Conservation (phyloP, 2,888 invertebrate genomes). For the Coelinius sp. region DNA sequence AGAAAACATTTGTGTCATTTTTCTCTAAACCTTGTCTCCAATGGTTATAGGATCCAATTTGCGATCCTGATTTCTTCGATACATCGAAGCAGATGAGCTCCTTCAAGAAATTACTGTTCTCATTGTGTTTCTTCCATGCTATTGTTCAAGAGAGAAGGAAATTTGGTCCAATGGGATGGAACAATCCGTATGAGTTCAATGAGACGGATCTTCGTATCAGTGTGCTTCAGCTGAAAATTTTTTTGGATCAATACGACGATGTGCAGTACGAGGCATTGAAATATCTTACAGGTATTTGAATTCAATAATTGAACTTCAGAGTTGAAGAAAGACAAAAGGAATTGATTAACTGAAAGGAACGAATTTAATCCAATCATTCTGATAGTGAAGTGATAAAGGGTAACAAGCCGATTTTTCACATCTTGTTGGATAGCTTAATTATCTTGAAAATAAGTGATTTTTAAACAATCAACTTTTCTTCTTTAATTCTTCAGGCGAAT, state of each 20-base stretch:
- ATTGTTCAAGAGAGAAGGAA: constrained; percentile 90
- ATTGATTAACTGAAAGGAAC: not conserved
- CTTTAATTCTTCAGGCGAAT: too few species aligned
- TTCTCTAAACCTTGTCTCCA: not conserved
- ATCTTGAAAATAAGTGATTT: too few species aligned
- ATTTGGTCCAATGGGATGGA: constrained; percentile 96
- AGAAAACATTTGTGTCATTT: too few species aligned
- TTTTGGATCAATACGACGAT: constrained; percentile 86
- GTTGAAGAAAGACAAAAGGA: not conserved
- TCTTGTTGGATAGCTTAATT: too few species aligned
- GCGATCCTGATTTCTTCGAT: constrained; percentile 90
- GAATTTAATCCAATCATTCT: not conserved
- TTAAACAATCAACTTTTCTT: too few species aligned
- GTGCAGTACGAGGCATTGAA: constrained; percentile 89
- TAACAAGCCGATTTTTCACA: not conserved
- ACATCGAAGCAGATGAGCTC: constrained; percentile 80
- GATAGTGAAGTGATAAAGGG: not conserved
- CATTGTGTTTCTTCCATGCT: constrained; percentile 94
- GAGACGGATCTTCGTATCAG: constrained; percentile 94
- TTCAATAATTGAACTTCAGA: not conserved
- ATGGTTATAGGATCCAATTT: constrained; percentile 81
- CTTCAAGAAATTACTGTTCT: constrained; percentile 89
- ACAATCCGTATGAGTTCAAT: constrained; percentile 95
- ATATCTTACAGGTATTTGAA: constrained; percentile 79
- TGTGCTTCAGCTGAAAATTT: constrained; percentile 90